Evolutionary conservation across 1,140 invertebrate species (phyloP).

Genomic region (Teleogryllus occipitalis): DNA sequence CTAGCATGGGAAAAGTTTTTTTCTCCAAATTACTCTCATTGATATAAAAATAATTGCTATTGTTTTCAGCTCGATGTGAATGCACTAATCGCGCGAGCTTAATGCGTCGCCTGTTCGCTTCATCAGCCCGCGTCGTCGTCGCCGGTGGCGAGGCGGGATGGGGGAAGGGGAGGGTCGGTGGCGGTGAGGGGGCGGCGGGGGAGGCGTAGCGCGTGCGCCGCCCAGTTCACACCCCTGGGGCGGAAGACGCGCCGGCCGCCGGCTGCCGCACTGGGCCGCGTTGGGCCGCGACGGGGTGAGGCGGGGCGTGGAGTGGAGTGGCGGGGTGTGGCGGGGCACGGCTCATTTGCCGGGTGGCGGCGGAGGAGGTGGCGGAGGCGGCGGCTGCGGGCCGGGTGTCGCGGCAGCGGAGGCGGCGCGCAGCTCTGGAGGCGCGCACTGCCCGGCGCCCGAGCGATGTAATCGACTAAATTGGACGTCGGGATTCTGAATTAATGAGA

Average conservation of each 20-base stretch:
- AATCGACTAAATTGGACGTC: constrained; percentile 4
- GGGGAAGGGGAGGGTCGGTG: no score
- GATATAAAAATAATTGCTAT: constrained; percentile 6
- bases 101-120: not conserved
- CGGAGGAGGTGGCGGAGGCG: no score
- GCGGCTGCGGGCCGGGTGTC: not conserved
- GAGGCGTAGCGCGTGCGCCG: no score
- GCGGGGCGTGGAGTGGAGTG: no score
- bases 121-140: not conserved
- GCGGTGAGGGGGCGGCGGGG: no score
- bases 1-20: not conserved
- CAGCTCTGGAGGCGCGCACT: not conserved
- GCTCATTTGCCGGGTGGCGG: not conserved
- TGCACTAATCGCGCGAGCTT: not conserved
- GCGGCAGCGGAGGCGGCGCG: no score
- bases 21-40: not conserved
- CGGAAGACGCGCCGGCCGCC: no score
- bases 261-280: not conserved
- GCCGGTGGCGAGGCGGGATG: no score
- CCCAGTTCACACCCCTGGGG: not conserved
- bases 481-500: constrained; percentile 4
- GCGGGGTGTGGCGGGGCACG: not conserved
- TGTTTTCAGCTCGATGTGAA: constrained; percentile 4
- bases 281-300: not conserved
- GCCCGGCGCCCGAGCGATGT: not conserved